Evolutionary conservation across 2,113 vertebrate genomes (phyloP).

Genomic region (Catagonus wagneri): DNA sequence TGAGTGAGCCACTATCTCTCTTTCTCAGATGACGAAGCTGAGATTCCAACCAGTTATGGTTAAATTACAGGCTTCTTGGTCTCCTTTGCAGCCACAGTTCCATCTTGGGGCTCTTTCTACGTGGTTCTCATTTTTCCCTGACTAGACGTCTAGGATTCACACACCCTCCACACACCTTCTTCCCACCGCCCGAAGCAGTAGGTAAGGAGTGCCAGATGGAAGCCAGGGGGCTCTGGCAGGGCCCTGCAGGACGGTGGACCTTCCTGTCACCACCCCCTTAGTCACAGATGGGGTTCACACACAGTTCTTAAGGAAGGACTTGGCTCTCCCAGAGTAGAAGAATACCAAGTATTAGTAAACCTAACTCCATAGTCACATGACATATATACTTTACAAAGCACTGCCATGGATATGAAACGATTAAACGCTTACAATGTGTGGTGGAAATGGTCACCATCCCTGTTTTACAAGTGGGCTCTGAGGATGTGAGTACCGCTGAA

Average conservation of each 20-base stretch:
- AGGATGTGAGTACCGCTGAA: rapidly evolving
- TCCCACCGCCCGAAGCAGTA: no score
- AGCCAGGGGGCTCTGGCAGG: not conserved
- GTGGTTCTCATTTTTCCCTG: not conserved
- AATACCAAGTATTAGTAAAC: not conserved
- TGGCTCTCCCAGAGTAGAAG: not conserved
- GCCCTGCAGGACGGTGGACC: rapidly evolving
- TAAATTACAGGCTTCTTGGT: not conserved
- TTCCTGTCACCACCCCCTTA: not conserved
- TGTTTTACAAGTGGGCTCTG: not conserved
- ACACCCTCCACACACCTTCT: not conserved
- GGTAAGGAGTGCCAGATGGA: not conserved
- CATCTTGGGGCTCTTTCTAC: not conserved
- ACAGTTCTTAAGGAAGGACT: not conserved
- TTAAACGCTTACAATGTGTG: not conserved
- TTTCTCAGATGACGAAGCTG: not conserved
- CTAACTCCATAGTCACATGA: not conserved
- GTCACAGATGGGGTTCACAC: not conserved
- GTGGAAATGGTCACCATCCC: no score
- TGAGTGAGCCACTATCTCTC: no score
- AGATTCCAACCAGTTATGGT: not conserved
- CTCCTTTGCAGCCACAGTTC: not conserved
- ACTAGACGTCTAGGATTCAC: not conserved
- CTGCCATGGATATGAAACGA: no score
- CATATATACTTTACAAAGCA: not conserved